Evolutionary conservation across 2,113 vertebrate genomes (phyloP), one percentile per base, ranked within the genome.

Genomic region (Felis chaus): DNA sequence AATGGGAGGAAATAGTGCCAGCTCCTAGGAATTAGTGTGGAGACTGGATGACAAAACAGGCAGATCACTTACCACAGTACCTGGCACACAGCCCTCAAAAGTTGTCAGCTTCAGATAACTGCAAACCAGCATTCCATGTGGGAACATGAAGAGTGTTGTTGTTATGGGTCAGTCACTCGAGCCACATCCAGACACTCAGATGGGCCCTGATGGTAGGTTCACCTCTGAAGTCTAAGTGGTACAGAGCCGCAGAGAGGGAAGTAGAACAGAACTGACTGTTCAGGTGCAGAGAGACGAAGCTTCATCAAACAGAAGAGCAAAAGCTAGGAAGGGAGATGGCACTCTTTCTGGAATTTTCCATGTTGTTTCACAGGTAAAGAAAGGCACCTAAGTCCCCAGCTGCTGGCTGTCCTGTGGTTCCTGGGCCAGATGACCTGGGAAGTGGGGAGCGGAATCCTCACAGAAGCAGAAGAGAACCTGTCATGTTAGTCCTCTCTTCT

Each of bases 301-400:
- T 69, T 73, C 65, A 33, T 57, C 4, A 71, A 85, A 96, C 19
- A 63, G 79, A 55, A 82, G 31, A 85, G 48, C 19, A 88, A 83
- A 85, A 89, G 41, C 25, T 66, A 92, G 69, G 50, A 94, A 94
- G 36, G 45, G n/a, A 73, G 5, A 68, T 91, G 61, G 12, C 16
- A 1, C 36, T 94, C 6, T 84, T 97, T 48, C 83, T 97, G n/a
- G 66, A 95, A 80, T 45, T 90, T 79, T 83, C 48, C 15, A 29
- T 80, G 91, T 69, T 74, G 86, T 93, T 95, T 95, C 61, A 39
- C 36, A 96, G 84, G 68, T 96, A 96, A 97, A 88, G 41, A 96
- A 90, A 94, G 57, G 63, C 14, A 68, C 69, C 2, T 4, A 76
- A 93, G 91, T 97, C 41, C 41, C 82, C 78, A 89, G 21, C 50